A percentile compares a stretch with the other conserved stretches of the same genome.
phyloP scores from a whole-genome alignment of 1,140 invertebrate genomes.

The Palaemon carinicauda region DNA sequence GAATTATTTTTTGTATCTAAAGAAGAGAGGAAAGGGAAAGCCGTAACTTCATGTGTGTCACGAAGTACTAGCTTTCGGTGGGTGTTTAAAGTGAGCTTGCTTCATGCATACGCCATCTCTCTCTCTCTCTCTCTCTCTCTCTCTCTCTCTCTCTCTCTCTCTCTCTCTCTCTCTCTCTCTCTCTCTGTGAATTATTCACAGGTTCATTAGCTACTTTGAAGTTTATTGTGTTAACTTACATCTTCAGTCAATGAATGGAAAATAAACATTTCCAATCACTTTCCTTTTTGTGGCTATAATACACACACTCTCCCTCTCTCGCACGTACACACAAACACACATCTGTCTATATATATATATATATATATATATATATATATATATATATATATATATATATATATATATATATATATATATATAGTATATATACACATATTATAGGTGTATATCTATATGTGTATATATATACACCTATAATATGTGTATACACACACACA shows the following conservation, averaged over 20 bases:
- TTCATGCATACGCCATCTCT: not conserved
- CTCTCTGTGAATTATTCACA: too few relatives aligned
- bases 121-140: not conserved
- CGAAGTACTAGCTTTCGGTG: not conserved
- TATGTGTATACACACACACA: not conserved
- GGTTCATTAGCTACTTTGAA: not conserved
- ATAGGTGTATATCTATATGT: not conserved
- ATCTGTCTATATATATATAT: not conserved
- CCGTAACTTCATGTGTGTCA: not conserved
- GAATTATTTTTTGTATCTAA: not conserved
- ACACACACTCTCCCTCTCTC: not conserved
- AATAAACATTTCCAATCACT: too few relatives aligned
- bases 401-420: constrained; percentile 25
- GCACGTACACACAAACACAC: not conserved
- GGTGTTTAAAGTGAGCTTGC: not conserved
- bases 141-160: not conserved
- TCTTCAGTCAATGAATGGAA: not conserved
- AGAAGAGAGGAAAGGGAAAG: not conserved
- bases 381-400: constrained; percentile 20
- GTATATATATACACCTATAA: not conserved
- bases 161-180: not conserved
- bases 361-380: constrained; percentile 23
- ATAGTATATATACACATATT: not conserved
- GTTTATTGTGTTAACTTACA: not conserved
- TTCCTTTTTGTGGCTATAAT: too few relatives aligned